phyloP scores from a whole-genome alignment of 2,113 vertebrate genomes.

The Benitochromis conjunctus region DNA sequence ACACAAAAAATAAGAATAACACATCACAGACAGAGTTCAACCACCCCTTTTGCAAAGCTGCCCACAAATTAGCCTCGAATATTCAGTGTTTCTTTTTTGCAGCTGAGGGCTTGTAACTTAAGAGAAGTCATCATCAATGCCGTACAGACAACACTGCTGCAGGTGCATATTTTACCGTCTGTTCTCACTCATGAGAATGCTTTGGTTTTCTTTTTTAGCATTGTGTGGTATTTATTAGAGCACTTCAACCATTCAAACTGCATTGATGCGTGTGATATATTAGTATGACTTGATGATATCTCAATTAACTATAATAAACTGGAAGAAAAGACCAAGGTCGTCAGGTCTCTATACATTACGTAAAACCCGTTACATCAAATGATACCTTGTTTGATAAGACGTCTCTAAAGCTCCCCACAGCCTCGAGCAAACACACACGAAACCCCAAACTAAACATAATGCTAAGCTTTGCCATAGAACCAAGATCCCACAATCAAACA shows the following conservation, averaged over 20 bases:
- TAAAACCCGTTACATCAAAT: background rate
- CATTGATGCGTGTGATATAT: background rate
- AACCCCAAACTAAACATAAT: background rate
- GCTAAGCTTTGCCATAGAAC: background rate
- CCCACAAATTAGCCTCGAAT: background rate
- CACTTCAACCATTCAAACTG: background rate
- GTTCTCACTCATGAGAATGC: background rate
- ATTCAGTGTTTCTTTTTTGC: background rate
- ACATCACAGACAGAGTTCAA: background rate
- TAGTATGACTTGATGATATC: background rate
- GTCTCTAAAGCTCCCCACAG: background rate
- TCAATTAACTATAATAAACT: background rate
- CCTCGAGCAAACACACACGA: background rate
- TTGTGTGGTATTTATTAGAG: background rate
- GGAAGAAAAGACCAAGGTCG: background rate
- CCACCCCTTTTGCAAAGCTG: background rate
- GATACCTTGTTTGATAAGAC: background rate
- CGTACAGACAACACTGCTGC: background rate
- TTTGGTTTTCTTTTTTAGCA: background rate
- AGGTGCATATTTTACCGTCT: background rate
- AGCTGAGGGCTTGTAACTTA: background rate
- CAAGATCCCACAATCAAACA: background rate
- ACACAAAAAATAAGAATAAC: slow-evolving; percentile 9
- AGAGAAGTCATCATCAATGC: background rate
- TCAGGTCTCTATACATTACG: background rate